Percentiles rank a stretch among this genome's conserved stretches.
phyloP scores from a whole-genome alignment of 2,888 invertebrate species.

The Folsomia candida region DNA sequence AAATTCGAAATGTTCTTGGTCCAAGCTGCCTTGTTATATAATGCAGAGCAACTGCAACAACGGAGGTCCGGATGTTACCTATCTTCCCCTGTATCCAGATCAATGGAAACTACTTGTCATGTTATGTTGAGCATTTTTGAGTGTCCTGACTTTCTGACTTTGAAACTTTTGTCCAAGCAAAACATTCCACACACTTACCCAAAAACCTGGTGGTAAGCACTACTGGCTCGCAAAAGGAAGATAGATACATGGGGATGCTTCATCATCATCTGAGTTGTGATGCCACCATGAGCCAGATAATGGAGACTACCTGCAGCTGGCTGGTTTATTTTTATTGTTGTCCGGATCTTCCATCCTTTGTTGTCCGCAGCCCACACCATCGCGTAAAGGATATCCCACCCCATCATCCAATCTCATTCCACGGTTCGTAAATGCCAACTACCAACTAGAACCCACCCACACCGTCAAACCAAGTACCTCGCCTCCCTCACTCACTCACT shows the following conservation, averaged over 20 bases:
- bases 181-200: not conserved
- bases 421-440: not conserved
- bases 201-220: not conserved
- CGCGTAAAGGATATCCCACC: not conserved
- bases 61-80: slow-evolving; percentile 14
- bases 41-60: not conserved
- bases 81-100: not conserved
- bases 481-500: not conserved
- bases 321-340: slow-evolving; percentile 20
- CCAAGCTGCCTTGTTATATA: too few species aligned
- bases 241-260: not conserved
- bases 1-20: too few species aligned
- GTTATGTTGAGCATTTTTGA: slow-evolving; percentile 10
- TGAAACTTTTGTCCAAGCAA: slow-evolving; percentile 9
- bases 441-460: not conserved
- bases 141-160: too few species aligned
- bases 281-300: slow-evolving; percentile 6
- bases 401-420: not conserved
- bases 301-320: slow-evolving; percentile 22
- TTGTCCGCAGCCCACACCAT: slow-evolving; percentile 8
- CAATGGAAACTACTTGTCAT: slow-evolving; percentile 8
- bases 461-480: not conserved
- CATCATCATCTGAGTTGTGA: not conserved
- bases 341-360: slow-evolving; percentile 14
- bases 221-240: not conserved